Evolutionary conservation across 2,888 invertebrate species (phyloP).

Genomic region (Bembecia ichneumoniformis): DNA sequence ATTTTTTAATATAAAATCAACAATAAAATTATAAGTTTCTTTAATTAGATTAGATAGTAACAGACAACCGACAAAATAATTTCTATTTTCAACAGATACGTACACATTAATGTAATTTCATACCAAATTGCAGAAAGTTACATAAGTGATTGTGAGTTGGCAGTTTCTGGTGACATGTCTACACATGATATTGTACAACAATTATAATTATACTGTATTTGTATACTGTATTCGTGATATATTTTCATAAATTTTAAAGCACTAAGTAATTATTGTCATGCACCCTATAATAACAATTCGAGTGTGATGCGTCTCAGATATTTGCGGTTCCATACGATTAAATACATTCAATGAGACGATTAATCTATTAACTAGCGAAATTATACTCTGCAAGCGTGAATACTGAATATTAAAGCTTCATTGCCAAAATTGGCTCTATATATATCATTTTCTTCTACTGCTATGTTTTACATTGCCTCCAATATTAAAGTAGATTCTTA

Average conservation of each 20-base stretch:
- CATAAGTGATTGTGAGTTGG: too few relatives aligned
- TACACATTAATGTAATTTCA: too few relatives aligned
- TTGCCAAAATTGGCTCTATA: background rate
- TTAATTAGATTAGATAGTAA: too few relatives aligned
- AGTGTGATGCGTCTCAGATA: slow-evolving; percentile 2
- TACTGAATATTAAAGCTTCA: slow-evolving; percentile 6
- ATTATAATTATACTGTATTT: background rate
- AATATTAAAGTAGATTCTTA: too few relatives aligned
- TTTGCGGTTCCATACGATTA: slow-evolving; percentile 22
- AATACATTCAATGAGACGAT: slow-evolving; percentile 45
- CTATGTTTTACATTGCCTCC: too few relatives aligned
- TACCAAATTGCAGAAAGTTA: too few relatives aligned
- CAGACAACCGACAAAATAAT: too few relatives aligned
- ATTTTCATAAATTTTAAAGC: slow-evolving; percentile 32
- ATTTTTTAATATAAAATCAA: too few relatives aligned
- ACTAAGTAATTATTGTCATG: slow-evolving; percentile 64
- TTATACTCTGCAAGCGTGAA: slow-evolving; percentile 15
- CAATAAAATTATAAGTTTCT: too few relatives aligned
- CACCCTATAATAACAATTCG: slow-evolving; percentile 25
- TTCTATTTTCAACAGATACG: too few relatives aligned
- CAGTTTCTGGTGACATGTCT: too few relatives aligned
- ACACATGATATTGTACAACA: too few relatives aligned
- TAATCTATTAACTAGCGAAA: slow-evolving; percentile 28
- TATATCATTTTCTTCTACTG: slow-evolving; percentile 1
- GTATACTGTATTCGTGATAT: slow-evolving; percentile 13